Evolutionary conservation across 2,888 invertebrate species (phyloP), one percentile per base, ranked within the genome.

Genomic region (Ennomos erosarius): DNA sequence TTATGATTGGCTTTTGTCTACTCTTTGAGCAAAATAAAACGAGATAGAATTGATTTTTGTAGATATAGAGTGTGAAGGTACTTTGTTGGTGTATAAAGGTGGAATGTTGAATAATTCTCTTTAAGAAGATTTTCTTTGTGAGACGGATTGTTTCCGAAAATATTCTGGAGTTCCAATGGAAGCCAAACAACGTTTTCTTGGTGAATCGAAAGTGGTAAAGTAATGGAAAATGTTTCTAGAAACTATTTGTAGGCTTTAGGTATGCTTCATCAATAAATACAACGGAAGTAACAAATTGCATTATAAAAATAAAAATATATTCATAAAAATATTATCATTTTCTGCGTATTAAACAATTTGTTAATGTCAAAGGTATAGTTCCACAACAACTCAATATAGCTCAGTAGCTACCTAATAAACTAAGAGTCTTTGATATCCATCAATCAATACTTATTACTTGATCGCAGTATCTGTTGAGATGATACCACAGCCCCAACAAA

Each of bases 1-100:
- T 59, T 56, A 49, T 46, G 54, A 63, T 63, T 59, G 59, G 56
- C 56, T 54, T 58, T 63, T 63, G 59, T 62, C 59, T 58, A 58
- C 55, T 44, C 54, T 58, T 55, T 58, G 57, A 51, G 46, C 36
- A 52, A 45, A 51, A 58, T 49, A 62, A 55, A 51, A 51, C 45
- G 26, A 43, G 13, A 59, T 45, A 54, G 36, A 55, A 51, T 51
- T 43, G 49, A 59, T 59, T 59, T 54, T 44, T 42, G 34, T 40
- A 37, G 42, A 59, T 59, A 16, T 16, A 49, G 49, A 49, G 52
- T 37, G 10, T 39, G 36, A 35, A 45, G 10, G 26, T 45, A 59
- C 34, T 26, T 34, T 16, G 48, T 16, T 51, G 16, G 46, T 52
- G 36, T 45, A 45, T 37, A 26, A 26, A 26, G 26, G 26, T 26